Conservation (phyloP, 2,113 vertebrate genomes). For the Neoarius graeffei region DNA sequence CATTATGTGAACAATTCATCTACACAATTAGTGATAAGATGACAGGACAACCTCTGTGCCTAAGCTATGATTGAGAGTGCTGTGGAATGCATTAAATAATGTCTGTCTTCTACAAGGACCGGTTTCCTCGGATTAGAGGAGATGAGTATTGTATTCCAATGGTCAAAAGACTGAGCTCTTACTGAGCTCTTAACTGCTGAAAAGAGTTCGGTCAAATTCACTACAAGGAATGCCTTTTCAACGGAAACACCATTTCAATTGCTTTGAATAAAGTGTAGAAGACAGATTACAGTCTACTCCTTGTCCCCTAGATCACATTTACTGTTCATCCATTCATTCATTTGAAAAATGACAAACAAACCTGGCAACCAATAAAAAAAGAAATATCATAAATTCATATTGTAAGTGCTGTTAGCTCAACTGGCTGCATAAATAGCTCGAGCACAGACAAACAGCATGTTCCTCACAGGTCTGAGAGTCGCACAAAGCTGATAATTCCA, state of each 20-base stretch:
- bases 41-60: slow-evolving; percentile 42
- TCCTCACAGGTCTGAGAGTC: not conserved
- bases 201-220: not conserved
- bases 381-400: slow-evolving; percentile 29
- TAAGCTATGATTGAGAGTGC: slow-evolving; percentile 26
- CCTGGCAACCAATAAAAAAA: slow-evolving; percentile 34
- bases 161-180: slow-evolving; percentile 28
- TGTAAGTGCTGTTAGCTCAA: slow-evolving; percentile 34
- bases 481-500: slow-evolving; percentile 12
- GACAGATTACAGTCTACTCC: slow-evolving; percentile 20
- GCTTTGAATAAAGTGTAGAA: not conserved
- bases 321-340: slow-evolving; percentile 28
- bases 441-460: slow-evolving; percentile 30
- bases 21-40: slow-evolving; percentile 56
- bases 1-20: slow-evolving; percentile 57
- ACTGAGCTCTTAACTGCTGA: not conserved
- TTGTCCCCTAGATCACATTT: slow-evolving; percentile 26
- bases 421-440: slow-evolving; percentile 32
- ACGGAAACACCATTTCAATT: slow-evolving; percentile 2
- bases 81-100: slow-evolving; percentile 49
- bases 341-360: slow-evolving; percentile 45
- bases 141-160: slow-evolving; percentile 13
- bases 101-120: slow-evolving; percentile 40
- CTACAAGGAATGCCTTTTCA: not conserved
- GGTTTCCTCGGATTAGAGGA: slow-evolving; percentile 22